Evolutionary conservation across 1,140 invertebrate genomes (phyloP).

Genomic region (Neotoxoptera formosana): DNA sequence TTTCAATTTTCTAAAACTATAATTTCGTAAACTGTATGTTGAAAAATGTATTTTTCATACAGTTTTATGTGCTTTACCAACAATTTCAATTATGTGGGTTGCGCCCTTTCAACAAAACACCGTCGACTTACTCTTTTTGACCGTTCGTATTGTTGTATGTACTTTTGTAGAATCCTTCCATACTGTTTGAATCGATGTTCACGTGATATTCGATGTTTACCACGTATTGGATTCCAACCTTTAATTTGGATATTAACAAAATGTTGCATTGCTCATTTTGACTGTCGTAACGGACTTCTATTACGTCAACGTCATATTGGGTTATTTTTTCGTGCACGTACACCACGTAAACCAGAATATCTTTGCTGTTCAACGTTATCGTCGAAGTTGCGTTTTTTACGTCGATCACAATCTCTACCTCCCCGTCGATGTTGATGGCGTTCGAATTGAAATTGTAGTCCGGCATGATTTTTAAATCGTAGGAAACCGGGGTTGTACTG

Average conservation of each 20-base stretch:
- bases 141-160: background rate
- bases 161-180: constrained; percentile 56
- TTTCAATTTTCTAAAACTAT: too few relatives aligned
- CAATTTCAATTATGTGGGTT: too few relatives aligned
- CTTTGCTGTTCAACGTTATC: constrained; percentile 2
- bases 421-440: background rate
- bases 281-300: fast-evolving
- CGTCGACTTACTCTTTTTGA: background rate
- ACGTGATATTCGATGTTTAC: constrained; percentile 33
- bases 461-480: background rate
- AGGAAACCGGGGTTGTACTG: background rate
- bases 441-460: background rate
- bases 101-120: too few relatives aligned
- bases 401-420: constrained; percentile 5
- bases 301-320: background rate
- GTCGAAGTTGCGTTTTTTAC: background rate
- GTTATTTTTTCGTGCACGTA: background rate
- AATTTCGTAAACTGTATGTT: too few relatives aligned
- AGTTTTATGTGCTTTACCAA: too few relatives aligned
- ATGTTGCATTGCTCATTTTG: constrained; percentile 34
- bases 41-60: too few relatives aligned
- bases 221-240: background rate
- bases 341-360: background rate
- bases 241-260: background rate
- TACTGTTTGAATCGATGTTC: background rate